Evolutionary conservation across 1,140 invertebrate genomes (phyloP).

Genomic region (Drosophila willistoni): DNA sequence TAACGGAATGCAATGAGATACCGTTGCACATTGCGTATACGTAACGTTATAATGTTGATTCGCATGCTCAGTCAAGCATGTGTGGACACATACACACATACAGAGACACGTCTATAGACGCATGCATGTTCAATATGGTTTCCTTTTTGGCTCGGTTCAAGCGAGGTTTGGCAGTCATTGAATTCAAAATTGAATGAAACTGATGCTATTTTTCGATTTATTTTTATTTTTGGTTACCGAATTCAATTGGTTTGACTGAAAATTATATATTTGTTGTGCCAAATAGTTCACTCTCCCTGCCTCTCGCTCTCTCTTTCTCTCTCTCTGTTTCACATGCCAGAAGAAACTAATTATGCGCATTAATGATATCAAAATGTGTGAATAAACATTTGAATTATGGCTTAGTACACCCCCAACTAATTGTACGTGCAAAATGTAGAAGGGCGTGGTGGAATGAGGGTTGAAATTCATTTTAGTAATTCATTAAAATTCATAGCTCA

Average conservation of each 20-base stretch:
- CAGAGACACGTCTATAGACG: slow-evolving; percentile 26
- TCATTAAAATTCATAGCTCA: slow-evolving; percentile 79
- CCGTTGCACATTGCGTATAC: slow-evolving; percentile 67
- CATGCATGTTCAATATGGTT: slow-evolving; percentile 43
- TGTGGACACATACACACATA: slow-evolving; percentile 7
- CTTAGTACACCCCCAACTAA: slow-evolving; percentile 43
- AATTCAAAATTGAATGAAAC: slow-evolving; percentile 45
- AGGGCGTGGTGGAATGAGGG: slow-evolving; percentile 18
- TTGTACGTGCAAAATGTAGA: slow-evolving; percentile 15
- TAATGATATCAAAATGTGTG: slow-evolving; percentile 75
- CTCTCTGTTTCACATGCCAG: neutral
- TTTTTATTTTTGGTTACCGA: neutral
- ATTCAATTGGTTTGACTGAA: slow-evolving; percentile 8
- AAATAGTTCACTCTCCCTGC: neutral
- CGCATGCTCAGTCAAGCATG: slow-evolving; percentile 60
- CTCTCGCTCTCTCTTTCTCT: neutral
- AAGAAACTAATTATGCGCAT: slow-evolving; percentile 62
- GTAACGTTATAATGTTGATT: slow-evolving; percentile 49
- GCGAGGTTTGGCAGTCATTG: slow-evolving; percentile 60
- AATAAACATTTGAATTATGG: slow-evolving; percentile 74
- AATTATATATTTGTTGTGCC: neutral
- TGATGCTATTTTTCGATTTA: slow-evolving; percentile 44
- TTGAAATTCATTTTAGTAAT: slow-evolving; percentile 76
- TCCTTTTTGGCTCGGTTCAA: slow-evolving; percentile 54
- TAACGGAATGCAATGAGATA: slow-evolving; percentile 67